phyloP scores from a whole-genome alignment of 2,113 vertebrate species.

The Larimichthys crocea region DNA sequence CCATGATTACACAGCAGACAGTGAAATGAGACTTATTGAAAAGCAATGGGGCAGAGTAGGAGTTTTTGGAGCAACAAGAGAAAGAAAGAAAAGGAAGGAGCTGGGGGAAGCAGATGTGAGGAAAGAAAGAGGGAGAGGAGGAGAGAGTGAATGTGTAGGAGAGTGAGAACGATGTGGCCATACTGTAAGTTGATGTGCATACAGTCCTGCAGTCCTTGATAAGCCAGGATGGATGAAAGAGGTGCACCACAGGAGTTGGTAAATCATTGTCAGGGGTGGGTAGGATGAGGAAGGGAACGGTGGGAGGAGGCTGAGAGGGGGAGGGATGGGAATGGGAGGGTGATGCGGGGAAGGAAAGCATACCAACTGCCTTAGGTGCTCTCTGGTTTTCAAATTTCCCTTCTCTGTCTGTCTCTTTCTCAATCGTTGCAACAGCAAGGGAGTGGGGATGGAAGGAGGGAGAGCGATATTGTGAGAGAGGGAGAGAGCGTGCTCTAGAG shows the following conservation, averaged over 20 bases:
- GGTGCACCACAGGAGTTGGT: conserved; percentile 65
- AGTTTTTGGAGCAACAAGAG: conserved; percentile 53
- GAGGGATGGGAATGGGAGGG: not conserved
- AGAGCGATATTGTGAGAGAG: conserved; percentile 62
- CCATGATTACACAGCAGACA: conserved; percentile 60
- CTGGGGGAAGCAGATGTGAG: conserved; percentile 20
- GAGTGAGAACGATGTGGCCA: conserved; percentile 50
- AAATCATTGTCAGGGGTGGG: conserved; percentile 73
- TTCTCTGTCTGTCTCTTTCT: conserved; percentile 54
- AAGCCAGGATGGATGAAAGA: conserved; percentile 73
- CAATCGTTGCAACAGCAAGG: conserved; percentile 47
- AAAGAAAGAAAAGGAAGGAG: conserved; percentile 38
- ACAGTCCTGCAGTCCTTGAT: conserved; percentile 77
- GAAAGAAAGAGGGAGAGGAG: conserved; percentile 16
- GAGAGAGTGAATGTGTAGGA: conserved; percentile 25
- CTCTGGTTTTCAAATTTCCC: conserved; percentile 61
- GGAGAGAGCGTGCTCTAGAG: conserved; percentile 55
- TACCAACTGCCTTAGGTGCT: conserved; percentile 52
- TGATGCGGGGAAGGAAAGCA: conserved; percentile 36
- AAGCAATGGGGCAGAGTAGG: conserved; percentile 62
- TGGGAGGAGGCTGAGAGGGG: conserved; percentile 26
- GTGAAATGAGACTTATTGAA: conserved; percentile 67
- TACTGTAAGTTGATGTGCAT: conserved; percentile 70
- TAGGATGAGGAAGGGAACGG: conserved; percentile 36
- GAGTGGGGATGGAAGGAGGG: conserved; percentile 38